Conservation (phyloP, 92 coral and sea anemone species). For the Diadumene lineata region DNA sequence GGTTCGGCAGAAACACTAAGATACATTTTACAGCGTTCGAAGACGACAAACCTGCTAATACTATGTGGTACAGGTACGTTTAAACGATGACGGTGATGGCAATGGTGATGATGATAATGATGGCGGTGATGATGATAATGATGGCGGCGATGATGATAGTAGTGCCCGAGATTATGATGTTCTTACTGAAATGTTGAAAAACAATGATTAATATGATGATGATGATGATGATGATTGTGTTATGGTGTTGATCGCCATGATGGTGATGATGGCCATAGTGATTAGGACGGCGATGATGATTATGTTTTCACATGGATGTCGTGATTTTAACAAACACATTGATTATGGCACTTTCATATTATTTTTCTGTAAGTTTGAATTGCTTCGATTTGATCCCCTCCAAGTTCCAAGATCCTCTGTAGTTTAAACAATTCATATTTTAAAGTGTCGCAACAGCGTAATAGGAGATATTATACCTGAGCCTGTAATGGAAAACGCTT, state of each 20-base stretch:
- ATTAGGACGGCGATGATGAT: not conserved
- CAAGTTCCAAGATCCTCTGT: no score
- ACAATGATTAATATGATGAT: not conserved
- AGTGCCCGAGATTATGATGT: not conserved
- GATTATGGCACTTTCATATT: no score
- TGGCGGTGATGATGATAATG: not conserved
- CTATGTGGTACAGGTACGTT: conserved; percentile 86
- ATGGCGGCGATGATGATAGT: not conserved
- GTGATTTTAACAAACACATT: no score
- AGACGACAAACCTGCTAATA: conserved; percentile 79
- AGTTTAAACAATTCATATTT: no score
- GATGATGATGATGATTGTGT: not conserved
- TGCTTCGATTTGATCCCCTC: no score
- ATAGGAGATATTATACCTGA: no score
- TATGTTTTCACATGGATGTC: no score
- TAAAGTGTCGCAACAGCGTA: no score
- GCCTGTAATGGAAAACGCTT: no score
- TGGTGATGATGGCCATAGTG: not conserved
- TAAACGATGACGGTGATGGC: not conserved
- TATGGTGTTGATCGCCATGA: not conserved
- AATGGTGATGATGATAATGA: not conserved
- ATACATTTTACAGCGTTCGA: conserved; percentile 96
- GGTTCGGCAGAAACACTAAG: conserved; percentile 50
- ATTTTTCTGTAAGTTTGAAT: no score
- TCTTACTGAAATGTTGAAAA: no score